Percentiles rank a stretch among this genome's conserved stretches.
Conservation (phyloP, 2,113 vertebrate species). For the Thamnophis sirtalis region DNA sequence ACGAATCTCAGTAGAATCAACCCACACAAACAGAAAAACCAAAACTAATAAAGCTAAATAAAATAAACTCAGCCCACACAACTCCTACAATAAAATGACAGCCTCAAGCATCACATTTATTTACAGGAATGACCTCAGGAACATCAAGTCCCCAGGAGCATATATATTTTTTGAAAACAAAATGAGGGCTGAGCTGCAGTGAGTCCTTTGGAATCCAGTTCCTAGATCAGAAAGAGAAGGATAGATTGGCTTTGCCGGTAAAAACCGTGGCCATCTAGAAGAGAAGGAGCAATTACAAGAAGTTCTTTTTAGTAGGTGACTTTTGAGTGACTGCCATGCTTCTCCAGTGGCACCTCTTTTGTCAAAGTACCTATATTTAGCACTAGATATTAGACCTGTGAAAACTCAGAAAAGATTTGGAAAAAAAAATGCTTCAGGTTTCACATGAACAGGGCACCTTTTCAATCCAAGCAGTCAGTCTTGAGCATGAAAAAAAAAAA, state of each 20-base stretch:
- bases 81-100: not conserved
- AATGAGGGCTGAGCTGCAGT: not conserved
- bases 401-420: not conserved
- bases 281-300: not conserved
- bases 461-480: not conserved
- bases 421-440: not conserved
- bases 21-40: constrained; percentile 18
- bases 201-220: not conserved
- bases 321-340: not conserved
- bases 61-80: constrained; percentile 23
- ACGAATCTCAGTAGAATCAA: constrained; percentile 9
- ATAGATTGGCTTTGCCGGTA: not conserved
- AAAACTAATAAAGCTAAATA: constrained; percentile 7
- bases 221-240: not conserved
- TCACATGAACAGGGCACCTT: not conserved
- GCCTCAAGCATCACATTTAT: not conserved
- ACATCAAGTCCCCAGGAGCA: not conserved
- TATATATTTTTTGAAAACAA: too few species aligned
- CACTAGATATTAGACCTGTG: not conserved
- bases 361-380: not conserved
- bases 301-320: not conserved
- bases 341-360: not conserved
- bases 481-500: not conserved
- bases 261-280: not conserved
- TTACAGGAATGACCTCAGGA: not conserved